A percentile compares a stretch with the other conserved stretches of the same genome.
phyloP scores from a whole-genome alignment of 1,140 invertebrate genomes.

The Rhagoletis pomonella region DNA sequence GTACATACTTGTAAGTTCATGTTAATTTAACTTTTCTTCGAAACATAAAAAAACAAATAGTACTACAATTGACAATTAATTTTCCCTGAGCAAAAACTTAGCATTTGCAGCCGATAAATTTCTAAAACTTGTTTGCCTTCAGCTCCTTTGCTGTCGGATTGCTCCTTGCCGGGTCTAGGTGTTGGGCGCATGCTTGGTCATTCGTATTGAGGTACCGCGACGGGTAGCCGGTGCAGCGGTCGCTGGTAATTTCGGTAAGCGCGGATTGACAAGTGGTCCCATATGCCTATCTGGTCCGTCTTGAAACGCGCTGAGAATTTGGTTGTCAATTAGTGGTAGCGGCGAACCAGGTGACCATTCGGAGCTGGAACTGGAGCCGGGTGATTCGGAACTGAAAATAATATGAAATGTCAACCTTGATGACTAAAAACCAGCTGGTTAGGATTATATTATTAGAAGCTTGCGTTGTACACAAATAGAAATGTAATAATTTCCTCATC shows the following conservation, averaged over 20 bases:
- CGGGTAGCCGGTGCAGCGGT: conserved; percentile 53
- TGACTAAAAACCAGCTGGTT: not conserved
- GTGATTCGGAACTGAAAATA: conserved; percentile 67
- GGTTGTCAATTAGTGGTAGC: conserved; percentile 66
- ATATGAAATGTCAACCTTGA: not conserved
- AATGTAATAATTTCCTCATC: not conserved
- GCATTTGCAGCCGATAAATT: too few species aligned
- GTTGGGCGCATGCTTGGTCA: conserved; percentile 1
- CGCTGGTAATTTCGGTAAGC: conserved; percentile 66
- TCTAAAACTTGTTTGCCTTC: too few species aligned
- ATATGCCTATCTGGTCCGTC: conserved; percentile 69
- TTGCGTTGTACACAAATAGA: not conserved
- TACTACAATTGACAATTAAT: not conserved
- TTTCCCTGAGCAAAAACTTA: conserved; percentile 55
- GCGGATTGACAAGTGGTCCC: conserved; percentile 70
- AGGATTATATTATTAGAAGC: too few species aligned
- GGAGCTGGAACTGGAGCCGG: conserved; percentile 72
- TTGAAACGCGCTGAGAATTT: conserved; percentile 51
- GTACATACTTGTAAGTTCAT: too few species aligned
- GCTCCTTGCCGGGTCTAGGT: not conserved
- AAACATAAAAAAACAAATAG: conserved; percentile 28
- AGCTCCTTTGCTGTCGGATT: not conserved
- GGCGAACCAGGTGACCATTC: conserved; percentile 73
- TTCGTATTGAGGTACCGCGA: conserved; percentile 11
- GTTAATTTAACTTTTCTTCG: not conserved